Evolutionary conservation across 2,113 vertebrate species (phyloP), one percentile per base, ranked within the genome.

Genomic region (Elachura formosa): DNA sequence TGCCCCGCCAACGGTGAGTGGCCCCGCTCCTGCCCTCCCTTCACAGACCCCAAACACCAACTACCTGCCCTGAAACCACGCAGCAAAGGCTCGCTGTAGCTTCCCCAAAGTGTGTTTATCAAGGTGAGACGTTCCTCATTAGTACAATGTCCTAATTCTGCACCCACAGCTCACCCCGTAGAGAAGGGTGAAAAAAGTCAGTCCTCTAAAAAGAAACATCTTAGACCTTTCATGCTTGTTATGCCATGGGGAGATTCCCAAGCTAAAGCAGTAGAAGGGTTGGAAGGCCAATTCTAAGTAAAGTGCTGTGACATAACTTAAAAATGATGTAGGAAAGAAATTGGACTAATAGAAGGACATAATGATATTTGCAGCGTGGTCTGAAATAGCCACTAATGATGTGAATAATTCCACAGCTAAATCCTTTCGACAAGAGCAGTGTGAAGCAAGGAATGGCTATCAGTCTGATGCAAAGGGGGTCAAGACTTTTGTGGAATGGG

Each of bases 401-500:
- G 74, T 93, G 66, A 58, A 54, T 96, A 76, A 71, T 94, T 97
- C 92, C 91, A 66, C 82, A 99, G 99, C 92, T 95, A 99, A 99
- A 98, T 98, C 97, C 87, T 99, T 99, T 95, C 98, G 99, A 13
- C 98, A 99, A 84, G 99, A 99, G 96, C 99, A 99, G 73, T 99
- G 99, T 86, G 99, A 99, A 90, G 98, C 98, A 73, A 98, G 99
- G 54, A 99, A 99, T n/a, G 99, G 99, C 8, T 99, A 98, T 73
- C 99, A 99, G 86, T 98, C 99, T 9, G 99, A 99, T n/a, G 97
- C 99, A 28, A 99, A 99, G 94, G 99, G 99, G 54, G 97, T 99
- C 74, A 99, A 99, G 98, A 99, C 99, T 0, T 99, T 98, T 59
- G 99, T 99, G 61, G 99, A 99, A 90, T 99, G 99, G 99, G 98